Evolutionary conservation across 2,888 invertebrate genomes (phyloP), one percentile per base, ranked within the genome.

Genomic region (Dusona sp.): DNA sequence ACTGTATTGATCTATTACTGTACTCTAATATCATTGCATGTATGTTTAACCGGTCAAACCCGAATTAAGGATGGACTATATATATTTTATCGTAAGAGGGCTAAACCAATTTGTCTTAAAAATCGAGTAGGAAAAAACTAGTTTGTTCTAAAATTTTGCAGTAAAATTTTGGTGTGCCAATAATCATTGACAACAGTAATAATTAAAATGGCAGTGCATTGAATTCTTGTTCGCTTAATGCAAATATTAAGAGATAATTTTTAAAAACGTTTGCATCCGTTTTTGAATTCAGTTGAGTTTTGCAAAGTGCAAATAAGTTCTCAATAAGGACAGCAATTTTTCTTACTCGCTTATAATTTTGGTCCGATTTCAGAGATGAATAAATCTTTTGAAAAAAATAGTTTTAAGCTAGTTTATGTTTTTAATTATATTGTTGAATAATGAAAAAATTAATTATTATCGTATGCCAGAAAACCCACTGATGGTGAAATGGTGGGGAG

Each of bases 401-500:
- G 0, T 9, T 8, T 9, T 0, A 61, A 29, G 1, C 3, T 2
- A 61, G 29, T 29, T 16, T 29, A 16, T 29, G 25, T 61, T 16
- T 2, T 13, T 2, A 8, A n/a, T 72, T 16, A 7, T 38, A 73
- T 38, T 16, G 22, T 2, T 9, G 1, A 13, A 33, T 13, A 19
- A 73, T 73, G n/a, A 64, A 64, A 64, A 38, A 4, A 64, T n/a
- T 6, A 3, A 36, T 65, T 33, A 25, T 48, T 36, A 16, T 36
- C 25, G 19, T 2, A 33, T 45, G 13, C 8, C 54, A 68, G 78
- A 79, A 54, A 33, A 29, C 6, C 42, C 78, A 22, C n/a, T 91
- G 22, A 91, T 91, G 68, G 92, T 94, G 45, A 90, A 90, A 79
- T 94, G 94, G 94, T 93, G 92, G 92, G 91, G 91, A 4, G 91